A percentile compares a stretch with the other conserved stretches of the same genome.
Conservation (phyloP, 1,140 invertebrate genomes). For the Melanaphis sacchari region DNA sequence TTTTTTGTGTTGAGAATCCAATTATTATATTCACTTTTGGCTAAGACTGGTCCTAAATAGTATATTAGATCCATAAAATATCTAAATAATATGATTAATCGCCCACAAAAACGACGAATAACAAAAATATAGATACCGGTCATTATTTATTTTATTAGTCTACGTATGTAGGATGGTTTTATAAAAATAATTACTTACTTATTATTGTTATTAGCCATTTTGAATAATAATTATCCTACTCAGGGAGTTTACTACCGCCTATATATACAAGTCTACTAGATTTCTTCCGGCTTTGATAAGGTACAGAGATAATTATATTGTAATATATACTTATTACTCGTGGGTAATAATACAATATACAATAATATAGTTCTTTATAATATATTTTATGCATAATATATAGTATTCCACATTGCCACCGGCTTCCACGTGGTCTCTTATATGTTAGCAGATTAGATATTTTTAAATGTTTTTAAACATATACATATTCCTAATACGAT, state of each 20-base stretch:
- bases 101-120: not conserved
- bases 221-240: conserved; percentile 3
- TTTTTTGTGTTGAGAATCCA: not conserved
- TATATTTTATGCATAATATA: not conserved
- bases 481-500: no score
- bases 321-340: not conserved
- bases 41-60: not conserved
- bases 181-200: not conserved
- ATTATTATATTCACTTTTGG: no score
- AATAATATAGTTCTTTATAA: not conserved
- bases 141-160: not conserved
- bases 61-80: not conserved
- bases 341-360: not conserved
- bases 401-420: not conserved
- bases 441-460: not conserved
- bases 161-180: not conserved
- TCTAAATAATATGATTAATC: not conserved
- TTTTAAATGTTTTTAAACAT: not conserved
- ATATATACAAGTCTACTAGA: not conserved
- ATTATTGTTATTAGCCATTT: not conserved
- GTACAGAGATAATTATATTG: not conserved
- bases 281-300: not conserved
- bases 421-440: not conserved
- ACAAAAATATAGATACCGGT: not conserved
- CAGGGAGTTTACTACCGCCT: not conserved